Conservation (phyloP, 1,140 invertebrate genomes). For the Copidosoma floridanum region DNA sequence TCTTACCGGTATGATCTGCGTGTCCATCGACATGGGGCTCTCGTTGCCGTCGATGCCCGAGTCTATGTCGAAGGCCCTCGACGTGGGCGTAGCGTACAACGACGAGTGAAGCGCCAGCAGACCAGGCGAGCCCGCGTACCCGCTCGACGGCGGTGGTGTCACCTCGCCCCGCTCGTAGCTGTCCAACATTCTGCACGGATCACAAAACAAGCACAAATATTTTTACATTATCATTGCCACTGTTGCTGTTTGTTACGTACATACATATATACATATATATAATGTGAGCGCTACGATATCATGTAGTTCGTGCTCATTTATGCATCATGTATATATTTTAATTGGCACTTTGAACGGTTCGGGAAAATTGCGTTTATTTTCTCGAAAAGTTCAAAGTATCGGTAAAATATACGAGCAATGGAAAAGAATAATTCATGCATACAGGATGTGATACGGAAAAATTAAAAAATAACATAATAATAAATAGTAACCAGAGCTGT, state of each 20-base stretch:
- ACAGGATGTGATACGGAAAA: no score
- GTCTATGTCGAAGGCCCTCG: slow-evolving; percentile 52
- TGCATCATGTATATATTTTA: no score
- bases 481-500: no score
- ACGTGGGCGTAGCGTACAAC: slow-evolving; percentile 50
- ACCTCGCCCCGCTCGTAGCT: slow-evolving; percentile 55
- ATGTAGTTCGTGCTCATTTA: no score
- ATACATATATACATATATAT: neutral
- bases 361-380: no score
- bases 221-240: no score
- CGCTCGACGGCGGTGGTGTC: slow-evolving; percentile 50
- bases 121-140: slow-evolving; percentile 51
- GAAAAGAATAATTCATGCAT: no score
- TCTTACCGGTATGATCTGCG: slow-evolving; percentile 55
- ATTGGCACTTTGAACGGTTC: no score
- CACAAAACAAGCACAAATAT: neutral
- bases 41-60: slow-evolving; percentile 52
- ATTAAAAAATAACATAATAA: no score
- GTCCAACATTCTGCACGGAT: slow-evolving; percentile 52
- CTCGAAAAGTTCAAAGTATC: no score
- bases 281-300: neutral
- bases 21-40: slow-evolving; percentile 51
- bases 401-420: no score
- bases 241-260: neutral
- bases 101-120: slow-evolving; percentile 53